Percentiles rank a stretch among this genome's conserved stretches.
Conservation (phyloP, 2,113 vertebrate species). For the Elachura formosa region DNA sequence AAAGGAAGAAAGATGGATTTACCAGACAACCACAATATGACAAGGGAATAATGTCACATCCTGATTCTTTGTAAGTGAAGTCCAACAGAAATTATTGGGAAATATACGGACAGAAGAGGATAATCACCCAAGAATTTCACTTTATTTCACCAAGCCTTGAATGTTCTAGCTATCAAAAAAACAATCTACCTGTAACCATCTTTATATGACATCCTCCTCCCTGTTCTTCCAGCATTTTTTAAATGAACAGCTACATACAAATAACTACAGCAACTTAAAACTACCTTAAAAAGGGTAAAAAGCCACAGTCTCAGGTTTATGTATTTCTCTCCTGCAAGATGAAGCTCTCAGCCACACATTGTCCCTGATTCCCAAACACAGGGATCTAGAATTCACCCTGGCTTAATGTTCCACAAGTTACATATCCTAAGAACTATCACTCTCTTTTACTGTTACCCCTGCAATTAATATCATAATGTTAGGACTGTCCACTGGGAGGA, state of each 20-base stretch:
- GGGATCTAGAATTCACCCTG: background rate
- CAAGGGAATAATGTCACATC: background rate
- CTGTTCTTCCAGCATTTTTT: background rate
- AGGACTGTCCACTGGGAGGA: too few relatives aligned
- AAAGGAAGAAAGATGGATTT: background rate
- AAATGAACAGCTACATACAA: background rate
- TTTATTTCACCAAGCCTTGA: background rate
- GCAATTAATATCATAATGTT: background rate
- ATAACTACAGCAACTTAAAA: background rate
- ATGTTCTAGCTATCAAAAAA: background rate
- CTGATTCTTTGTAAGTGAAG: background rate
- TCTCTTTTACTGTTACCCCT: background rate
- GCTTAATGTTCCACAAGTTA: background rate
- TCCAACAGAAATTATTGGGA: background rate
- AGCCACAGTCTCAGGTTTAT: background rate
- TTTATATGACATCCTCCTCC: background rate
- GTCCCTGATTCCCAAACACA: background rate
- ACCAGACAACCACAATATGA: background rate
- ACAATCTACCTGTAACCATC: background rate
- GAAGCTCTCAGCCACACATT: background rate
- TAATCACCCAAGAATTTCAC: background rate
- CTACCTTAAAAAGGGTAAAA: background rate
- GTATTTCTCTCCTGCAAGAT: background rate
- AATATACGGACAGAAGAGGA: background rate
- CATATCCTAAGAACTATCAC: background rate